Evolutionary conservation across 2,888 invertebrate genomes (phyloP).

Genomic region (Gasteruption jaculator): DNA sequence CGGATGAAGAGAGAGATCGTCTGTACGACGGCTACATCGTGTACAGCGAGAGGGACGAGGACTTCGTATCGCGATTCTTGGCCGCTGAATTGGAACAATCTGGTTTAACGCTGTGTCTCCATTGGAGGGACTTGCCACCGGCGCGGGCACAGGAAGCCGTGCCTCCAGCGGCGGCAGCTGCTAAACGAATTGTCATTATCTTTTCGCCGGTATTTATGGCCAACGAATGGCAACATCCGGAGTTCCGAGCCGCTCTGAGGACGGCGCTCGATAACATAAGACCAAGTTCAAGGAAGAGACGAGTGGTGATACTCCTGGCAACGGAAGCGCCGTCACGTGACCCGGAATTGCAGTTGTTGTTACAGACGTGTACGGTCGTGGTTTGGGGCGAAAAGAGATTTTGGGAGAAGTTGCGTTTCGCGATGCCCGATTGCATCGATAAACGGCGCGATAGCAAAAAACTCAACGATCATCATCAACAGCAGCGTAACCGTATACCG

Average conservation of each 20-base stretch:
- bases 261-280: slow-evolving; percentile 65
- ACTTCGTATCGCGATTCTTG: slow-evolving; percentile 67
- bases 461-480: slow-evolving; percentile 55
- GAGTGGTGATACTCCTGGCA: slow-evolving; percentile 55
- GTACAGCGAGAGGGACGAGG: slow-evolving; percentile 76
- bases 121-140: slow-evolving; percentile 48
- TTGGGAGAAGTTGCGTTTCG: slow-evolving; percentile 76
- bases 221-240: slow-evolving; percentile 79
- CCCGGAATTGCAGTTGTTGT: slow-evolving; percentile 69
- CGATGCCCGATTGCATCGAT: slow-evolving; percentile 71
- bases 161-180: slow-evolving; percentile 60
- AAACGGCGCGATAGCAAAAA: slow-evolving; percentile 44
- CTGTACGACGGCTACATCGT: slow-evolving; percentile 81
- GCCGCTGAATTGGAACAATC: slow-evolving; percentile 69
- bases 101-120: slow-evolving; percentile 65
- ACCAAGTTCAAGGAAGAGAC: slow-evolving; percentile 41
- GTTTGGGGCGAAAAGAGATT: slow-evolving; percentile 76
- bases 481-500: slow-evolving; percentile 57
- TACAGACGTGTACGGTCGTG: slow-evolving; percentile 68
- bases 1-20: slow-evolving; percentile 57
- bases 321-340: slow-evolving; percentile 68
- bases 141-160: slow-evolving; percentile 55
- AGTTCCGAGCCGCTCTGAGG: slow-evolving; percentile 77
- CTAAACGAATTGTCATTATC: slow-evolving; percentile 74
- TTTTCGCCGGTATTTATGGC: slow-evolving; percentile 76